Conservation (phyloP, 2,797 vertebrate species). For the Oreonectes daqikongensis region DNA sequence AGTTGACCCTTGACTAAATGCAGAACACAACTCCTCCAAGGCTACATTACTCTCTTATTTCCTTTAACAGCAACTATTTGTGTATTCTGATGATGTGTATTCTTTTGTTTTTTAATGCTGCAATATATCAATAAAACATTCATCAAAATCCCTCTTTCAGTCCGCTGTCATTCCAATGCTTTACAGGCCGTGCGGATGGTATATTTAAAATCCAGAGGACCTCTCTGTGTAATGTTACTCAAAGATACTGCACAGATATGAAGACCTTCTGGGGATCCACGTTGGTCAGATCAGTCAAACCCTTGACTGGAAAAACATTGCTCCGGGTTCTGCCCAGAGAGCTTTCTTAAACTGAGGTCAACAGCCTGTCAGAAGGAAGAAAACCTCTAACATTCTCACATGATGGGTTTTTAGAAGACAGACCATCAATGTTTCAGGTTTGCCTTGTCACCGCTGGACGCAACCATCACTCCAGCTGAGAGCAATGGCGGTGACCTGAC, state of each 20-base stretch:
- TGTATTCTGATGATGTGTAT: constrained; percentile 24
- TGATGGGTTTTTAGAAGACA: background rate
- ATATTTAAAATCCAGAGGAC: constrained; percentile 39
- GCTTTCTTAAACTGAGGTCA: constrained; percentile 54
- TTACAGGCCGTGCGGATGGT: constrained; percentile 24
- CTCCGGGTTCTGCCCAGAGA: constrained; percentile 41
- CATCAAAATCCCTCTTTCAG: background rate
- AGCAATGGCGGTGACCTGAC: constrained; percentile 46
- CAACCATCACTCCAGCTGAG: constrained; percentile 41
- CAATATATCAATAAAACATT: background rate
- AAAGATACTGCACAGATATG: constrained; percentile 10
- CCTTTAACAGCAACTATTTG: background rate
- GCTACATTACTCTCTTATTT: constrained; percentile 9
- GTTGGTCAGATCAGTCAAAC: constrained; percentile 48
- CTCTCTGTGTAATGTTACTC: constrained; percentile 13
- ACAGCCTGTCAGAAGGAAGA: constrained; percentile 43
- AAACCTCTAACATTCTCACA: constrained; percentile 27
- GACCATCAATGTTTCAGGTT: constrained; percentile 35
- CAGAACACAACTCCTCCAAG: constrained; percentile 16
- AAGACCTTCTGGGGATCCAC: constrained; percentile 24
- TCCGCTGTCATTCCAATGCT: constrained; percentile 34
- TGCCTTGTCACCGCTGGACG: constrained; percentile 43
- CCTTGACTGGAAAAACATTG: constrained; percentile 1
- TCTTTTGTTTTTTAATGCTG: background rate
- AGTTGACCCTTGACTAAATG: constrained; percentile 62